Base-by-base conservation (phyloP, 2,888 invertebrate genomes). In the Hirudinaria manillensis region DNA sequence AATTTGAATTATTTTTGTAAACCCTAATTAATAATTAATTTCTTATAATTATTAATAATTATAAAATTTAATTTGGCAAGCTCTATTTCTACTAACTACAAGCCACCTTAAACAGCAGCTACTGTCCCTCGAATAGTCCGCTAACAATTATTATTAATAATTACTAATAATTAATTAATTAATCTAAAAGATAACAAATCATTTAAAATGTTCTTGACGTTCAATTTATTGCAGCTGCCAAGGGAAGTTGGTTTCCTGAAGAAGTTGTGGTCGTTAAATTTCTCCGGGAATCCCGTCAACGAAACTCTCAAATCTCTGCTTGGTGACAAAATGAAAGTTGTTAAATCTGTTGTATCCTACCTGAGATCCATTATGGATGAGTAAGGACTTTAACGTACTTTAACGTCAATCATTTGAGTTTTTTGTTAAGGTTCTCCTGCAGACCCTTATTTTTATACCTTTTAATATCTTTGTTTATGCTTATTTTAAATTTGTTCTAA, bases 211-310 rank as follows among this genome's bases (percentile, higher is more conserved):
- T 6, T 45, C 16, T 45, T 45, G 16, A 45, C 16, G 13, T 45
- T 16, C 45, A 45, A 45, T 16, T 45, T 10, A 1, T 61, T 32
- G 27, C 92, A 94, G 82, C 88, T 99, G 74, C 98, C 98, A 0
- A 92, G 97, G 0, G 93, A 96, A 85, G 91, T 99, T 90, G 98
- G 99, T 0, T 87, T 96, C 10, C 88, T 98, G 2, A 91, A 92
- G 0, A 90, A 94, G n/a, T 88, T 99, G 56, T 98, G 98, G 97
- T 97, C 95, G 86, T 87, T 99, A 56, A 94, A 93, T 85, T 92
- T 96, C 2, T 89, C 91, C 66, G 94, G 94, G 2, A 98, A 98
- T 83, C 83, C 83, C 27, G 80, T 84, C 27, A 82, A 83, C 76
- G 82, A 83, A 19, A 80, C 81, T 29, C 81, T 85, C 32, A 82